Evolutionary conservation across 2,113 vertebrate genomes (phyloP), one percentile per base, ranked within the genome.

Genomic region (Anarrhichthys ocellatus): DNA sequence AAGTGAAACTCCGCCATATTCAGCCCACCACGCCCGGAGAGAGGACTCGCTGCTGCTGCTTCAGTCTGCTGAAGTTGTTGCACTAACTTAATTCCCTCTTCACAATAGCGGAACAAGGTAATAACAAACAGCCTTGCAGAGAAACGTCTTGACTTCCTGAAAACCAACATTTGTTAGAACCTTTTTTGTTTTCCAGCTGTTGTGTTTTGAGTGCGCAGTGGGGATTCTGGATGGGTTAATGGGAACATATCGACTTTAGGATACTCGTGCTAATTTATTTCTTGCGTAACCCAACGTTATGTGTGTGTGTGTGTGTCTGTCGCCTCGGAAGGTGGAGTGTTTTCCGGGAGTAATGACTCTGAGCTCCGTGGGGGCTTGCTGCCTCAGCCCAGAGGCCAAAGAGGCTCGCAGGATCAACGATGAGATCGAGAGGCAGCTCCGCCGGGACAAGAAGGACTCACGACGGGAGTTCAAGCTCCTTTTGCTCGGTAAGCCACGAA

Each of bases 351-450:
- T 22, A 83, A 97, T 97, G 96, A 96, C 94, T 87, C 93, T 96
- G 90, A 96, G 95, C 93, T 96, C 96, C 91, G 96, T 96, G 91
- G 96, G 97, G 95, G 95, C 96, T 91, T 98, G 97, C 91, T 98
- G 97, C 95, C 96, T 98, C 91, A 97, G 95, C 90, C 97, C 73
- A 38, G 42, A 72, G 83, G 1, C 9, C 62, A 64, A 64, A 6
- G 62, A 64, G 62, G 34, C 62, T 20, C 34, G 62, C 10, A 0
- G 62, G 62, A 64, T 64, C 62, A 64, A 64, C 62, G 62, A 64
- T n/a, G 62, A 64, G 62, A 64, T 64, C 34, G 62, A 64, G 62
- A 40, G 62, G 34, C 62, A 64, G 62, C 62, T 64, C 34, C 62
- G 62, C 36, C 62, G 62, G 62, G 62, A 64, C 62, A 38, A 64